Conservation (phyloP, 2,888 invertebrate genomes). For the Volucella inflata region DNA sequence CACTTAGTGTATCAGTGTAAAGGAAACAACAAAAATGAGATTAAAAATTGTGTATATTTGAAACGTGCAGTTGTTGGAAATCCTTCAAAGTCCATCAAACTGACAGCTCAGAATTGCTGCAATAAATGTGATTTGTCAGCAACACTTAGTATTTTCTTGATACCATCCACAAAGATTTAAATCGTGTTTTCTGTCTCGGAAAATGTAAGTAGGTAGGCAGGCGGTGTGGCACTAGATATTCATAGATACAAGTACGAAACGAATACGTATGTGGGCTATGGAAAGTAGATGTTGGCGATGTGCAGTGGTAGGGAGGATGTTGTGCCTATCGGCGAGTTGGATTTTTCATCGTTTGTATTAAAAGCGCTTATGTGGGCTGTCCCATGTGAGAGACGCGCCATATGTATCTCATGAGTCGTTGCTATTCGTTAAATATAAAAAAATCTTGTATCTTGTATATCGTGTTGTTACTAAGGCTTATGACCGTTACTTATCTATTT, state of each 20-base stretch:
- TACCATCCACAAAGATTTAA: conserved; percentile 74
- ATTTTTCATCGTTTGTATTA: conserved; percentile 60
- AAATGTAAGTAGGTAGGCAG: conserved; percentile 70
- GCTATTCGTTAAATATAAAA: conserved; percentile 47
- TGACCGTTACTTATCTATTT: conserved; percentile 12
- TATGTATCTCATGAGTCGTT: conserved; percentile 40
- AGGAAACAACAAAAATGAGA: conserved; percentile 67
- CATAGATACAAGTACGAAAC: conserved; percentile 24
- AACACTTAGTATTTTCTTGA: conserved; percentile 74
- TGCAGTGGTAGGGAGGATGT: conserved; percentile 29
- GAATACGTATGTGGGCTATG: conserved; percentile 55
- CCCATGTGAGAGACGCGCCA: conserved; percentile 40
- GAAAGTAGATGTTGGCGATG: conserved; percentile 11
- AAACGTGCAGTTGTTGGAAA: conserved; percentile 76
- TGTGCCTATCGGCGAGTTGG: conserved; percentile 45
- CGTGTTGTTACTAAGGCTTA: conserved; percentile 26
- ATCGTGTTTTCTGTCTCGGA: conserved; percentile 70
- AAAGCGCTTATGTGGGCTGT: conserved; percentile 61
- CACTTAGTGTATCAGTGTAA: conserved; percentile 16
- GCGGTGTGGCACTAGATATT: conserved; percentile 37
- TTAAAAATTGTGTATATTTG: conserved; percentile 74
- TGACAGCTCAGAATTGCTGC: conserved; percentile 75
- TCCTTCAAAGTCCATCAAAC: conserved; percentile 76
- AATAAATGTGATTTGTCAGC: conserved; percentile 76
- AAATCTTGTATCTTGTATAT: conserved; percentile 15